Conservation (phyloP, 2,113 vertebrate genomes). For the Corythaeola cristata region DNA sequence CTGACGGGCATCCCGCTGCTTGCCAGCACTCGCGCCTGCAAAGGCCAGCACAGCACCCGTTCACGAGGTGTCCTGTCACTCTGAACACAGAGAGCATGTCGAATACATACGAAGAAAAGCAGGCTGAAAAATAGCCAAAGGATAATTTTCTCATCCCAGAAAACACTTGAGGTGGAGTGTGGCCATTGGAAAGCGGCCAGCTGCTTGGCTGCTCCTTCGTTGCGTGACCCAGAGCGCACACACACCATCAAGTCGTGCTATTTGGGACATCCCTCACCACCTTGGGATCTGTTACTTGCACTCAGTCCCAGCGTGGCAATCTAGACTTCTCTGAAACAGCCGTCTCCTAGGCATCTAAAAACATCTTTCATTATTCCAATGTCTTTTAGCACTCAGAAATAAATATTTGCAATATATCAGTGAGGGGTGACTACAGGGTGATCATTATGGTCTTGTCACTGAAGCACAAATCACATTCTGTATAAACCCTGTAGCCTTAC, state of each 20-base stretch:
- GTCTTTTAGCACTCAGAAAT: neutral
- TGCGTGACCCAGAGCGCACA: accelerated
- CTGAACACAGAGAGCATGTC: neutral
- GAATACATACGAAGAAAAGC: neutral
- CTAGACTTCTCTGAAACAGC: neutral
- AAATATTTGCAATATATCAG: neutral
- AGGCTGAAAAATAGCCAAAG: neutral
- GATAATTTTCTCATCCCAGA: neutral
- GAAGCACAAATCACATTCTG: neutral
- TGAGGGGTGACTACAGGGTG: neutral
- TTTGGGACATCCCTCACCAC: neutral
- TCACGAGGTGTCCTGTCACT: neutral
- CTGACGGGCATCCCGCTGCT: neutral
- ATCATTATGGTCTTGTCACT: neutral
- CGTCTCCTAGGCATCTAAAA: neutral
- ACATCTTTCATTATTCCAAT: neutral
- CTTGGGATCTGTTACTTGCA: neutral
- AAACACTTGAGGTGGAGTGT: neutral
- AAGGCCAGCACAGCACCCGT: neutral
- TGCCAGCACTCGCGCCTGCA: neutral
- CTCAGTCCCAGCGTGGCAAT: neutral
- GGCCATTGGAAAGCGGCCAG: neutral
- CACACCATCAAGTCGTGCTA: accelerated
- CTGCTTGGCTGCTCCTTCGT: neutral
- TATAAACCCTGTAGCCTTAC: neutral